These are phyloP conservation scores for Coranthus polyacanthus DNA, from an alignment of 2,797 vertebrate species.

Conservation along the genomic window DNA sequence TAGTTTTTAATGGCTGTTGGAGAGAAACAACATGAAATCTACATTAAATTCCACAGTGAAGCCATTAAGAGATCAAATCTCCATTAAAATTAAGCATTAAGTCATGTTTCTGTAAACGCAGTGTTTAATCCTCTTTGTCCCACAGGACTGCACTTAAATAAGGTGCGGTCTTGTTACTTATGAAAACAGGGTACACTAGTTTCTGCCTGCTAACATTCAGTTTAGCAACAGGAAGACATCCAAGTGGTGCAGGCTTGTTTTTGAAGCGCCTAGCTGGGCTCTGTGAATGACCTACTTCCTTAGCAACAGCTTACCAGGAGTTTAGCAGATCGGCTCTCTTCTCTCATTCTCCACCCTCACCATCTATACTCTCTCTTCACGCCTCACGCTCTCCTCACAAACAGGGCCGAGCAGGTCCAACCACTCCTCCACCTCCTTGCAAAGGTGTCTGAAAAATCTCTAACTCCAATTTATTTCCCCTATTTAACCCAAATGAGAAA, in stretches of 20 bases:
- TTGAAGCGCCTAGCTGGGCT: slow-evolving; percentile 26
- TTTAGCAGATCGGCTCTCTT: slow-evolving; percentile 47
- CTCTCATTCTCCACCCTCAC: slow-evolving; percentile 20
- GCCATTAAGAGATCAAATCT: slow-evolving; percentile 3
- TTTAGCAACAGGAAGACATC: slow-evolving; percentile 22
- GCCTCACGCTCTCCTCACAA: neutral
- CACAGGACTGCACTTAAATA: neutral
- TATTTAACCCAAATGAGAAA: no score
- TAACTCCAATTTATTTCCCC: no score
- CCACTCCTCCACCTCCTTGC: neutral
- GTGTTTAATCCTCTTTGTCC: slow-evolving; percentile 3
- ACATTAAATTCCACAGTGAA: neutral
- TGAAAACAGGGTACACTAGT: neutral
- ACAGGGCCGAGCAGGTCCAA: slow-evolving; percentile 1
- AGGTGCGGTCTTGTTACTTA: neutral
- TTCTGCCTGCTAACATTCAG: slow-evolving; percentile 19
- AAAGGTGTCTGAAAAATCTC: no score
- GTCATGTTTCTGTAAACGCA: slow-evolving; percentile 3
- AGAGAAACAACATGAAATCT: neutral
- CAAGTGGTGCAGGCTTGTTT: slow-evolving; percentile 28
- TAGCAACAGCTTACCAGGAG: slow-evolving; percentile 61
- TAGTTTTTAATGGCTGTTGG: neutral
- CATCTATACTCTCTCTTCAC: no score
- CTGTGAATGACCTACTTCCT: slow-evolving; percentile 68
- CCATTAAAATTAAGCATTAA: slow-evolving; percentile 1